phyloP scores from a whole-genome alignment of 1,140 invertebrate species.

The Zaprionus kolodkinae region DNA sequence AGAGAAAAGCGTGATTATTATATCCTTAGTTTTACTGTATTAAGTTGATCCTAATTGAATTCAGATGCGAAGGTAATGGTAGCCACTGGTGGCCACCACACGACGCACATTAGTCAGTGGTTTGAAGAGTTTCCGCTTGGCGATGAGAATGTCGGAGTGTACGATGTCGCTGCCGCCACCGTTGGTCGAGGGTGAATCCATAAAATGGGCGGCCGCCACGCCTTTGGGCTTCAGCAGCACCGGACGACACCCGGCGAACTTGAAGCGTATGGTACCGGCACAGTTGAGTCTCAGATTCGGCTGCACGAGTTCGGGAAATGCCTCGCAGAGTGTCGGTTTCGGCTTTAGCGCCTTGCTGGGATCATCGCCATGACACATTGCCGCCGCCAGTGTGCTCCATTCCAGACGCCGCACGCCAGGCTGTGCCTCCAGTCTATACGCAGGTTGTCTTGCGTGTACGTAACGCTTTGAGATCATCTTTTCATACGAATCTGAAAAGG shows the following conservation, averaged over 20 bases:
- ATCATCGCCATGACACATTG: conserved; percentile 83
- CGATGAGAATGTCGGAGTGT: conserved; percentile 74
- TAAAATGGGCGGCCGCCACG: conserved; percentile 17
- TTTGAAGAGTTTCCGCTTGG: conserved; percentile 74
- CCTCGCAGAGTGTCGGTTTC: conserved; percentile 63
- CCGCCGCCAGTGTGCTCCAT: conserved; percentile 75
- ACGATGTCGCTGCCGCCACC: conserved; percentile 36
- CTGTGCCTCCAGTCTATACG: conserved; percentile 60
- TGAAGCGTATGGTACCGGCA: conserved; percentile 74
- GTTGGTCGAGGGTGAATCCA: conserved; percentile 42
- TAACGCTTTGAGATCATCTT: conserved; percentile 46
- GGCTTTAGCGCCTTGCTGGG: conserved; percentile 74
- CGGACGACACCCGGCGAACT: conserved; percentile 78
- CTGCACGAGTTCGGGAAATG: conserved; percentile 65
- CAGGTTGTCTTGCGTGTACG: conserved; percentile 34
- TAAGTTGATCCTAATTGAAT: background rate
- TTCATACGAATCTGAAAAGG: conserved; percentile 47
- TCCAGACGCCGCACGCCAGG: conserved; percentile 75
- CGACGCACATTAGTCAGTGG: conserved; percentile 68
- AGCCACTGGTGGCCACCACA: conserved; percentile 53
- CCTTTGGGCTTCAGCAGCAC: conserved; percentile 70
- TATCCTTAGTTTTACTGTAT: background rate
- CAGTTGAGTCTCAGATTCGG: conserved; percentile 74
- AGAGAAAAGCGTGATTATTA: background rate
- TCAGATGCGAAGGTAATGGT: conserved; percentile 67